Percentiles rank a stretch among this genome's conserved stretches.
Conservation (phyloP, 2,797 vertebrate species). For the Ibycter americanus region DNA sequence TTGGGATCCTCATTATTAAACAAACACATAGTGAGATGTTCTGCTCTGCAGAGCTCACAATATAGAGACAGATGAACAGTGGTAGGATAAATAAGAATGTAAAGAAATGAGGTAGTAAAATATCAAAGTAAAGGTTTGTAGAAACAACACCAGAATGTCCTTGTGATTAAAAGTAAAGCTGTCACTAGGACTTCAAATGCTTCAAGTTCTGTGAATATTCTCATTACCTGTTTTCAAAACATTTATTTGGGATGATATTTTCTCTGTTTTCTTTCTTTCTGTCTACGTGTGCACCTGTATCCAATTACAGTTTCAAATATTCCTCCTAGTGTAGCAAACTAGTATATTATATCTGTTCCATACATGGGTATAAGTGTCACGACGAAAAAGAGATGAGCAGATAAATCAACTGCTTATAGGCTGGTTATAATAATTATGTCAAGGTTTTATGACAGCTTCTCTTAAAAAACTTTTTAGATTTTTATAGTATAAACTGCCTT, state of each 20-base stretch:
- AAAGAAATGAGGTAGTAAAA: not conserved
- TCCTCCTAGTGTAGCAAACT: not conserved
- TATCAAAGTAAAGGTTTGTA: conserved; percentile 41
- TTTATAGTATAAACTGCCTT: not conserved
- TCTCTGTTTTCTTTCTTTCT: not conserved
- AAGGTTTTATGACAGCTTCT: not conserved
- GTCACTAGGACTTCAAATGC: not conserved
- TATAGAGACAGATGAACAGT: not conserved
- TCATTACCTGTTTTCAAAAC: not conserved
- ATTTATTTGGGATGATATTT: not conserved
- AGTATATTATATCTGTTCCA: not conserved
- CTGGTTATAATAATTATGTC: not conserved
- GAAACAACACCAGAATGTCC: not conserved
- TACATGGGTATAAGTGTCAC: not conserved
- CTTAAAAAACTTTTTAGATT: not conserved
- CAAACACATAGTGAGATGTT: not conserved
- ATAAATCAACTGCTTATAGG: not conserved
- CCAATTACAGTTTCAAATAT: not conserved
- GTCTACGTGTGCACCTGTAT: not conserved
- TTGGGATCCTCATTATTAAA: conserved; percentile 20
- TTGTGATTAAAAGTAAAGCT: conserved; percentile 33
- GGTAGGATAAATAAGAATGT: not conserved
- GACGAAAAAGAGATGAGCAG: not conserved
- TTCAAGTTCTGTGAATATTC: conserved; percentile 4
- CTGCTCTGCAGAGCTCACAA: not conserved